phyloP scores from a whole-genome alignment of 2,888 invertebrate genomes.

The Mechanitis mazaeus region DNA sequence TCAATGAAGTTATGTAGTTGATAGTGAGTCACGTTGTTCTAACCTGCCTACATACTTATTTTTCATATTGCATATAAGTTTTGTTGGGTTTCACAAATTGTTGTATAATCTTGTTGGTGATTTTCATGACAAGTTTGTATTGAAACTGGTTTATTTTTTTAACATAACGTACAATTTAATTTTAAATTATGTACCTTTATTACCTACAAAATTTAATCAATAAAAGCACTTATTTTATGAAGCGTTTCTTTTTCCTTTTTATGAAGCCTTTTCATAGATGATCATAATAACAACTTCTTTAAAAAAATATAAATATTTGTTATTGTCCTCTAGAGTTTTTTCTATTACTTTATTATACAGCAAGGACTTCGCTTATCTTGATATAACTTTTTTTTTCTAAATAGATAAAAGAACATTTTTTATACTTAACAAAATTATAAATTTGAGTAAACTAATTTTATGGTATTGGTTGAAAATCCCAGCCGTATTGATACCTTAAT shows the following conservation, averaged over 20 bases:
- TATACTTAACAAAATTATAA: too few relatives aligned
- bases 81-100: constrained; percentile 38
- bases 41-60: background rate
- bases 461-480: too few relatives aligned
- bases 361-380: too few relatives aligned
- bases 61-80: background rate
- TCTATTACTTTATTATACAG: too few relatives aligned
- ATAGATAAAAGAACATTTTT: too few relatives aligned
- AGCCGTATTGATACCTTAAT: too few relatives aligned
- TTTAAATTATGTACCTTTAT: constrained; percentile 56
- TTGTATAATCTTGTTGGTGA: constrained; percentile 45
- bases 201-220: constrained; percentile 67
- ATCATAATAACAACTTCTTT: too few relatives aligned
- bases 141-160: constrained; percentile 38
- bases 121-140: constrained; percentile 17
- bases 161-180: constrained; percentile 53
- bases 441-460: too few relatives aligned
- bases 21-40: background rate
- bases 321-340: too few relatives aligned
- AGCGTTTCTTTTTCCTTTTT: constrained; percentile 46
- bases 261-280: background rate
- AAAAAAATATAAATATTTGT: too few relatives aligned
- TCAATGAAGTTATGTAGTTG: background rate
- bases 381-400: too few relatives aligned
- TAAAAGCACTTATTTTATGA: constrained; percentile 74